Percentiles rank a stretch among this genome's conserved stretches.
These are phyloP conservation scores for Chrysogorgia sp. DNA, from an alignment of 92 coral and sea anemone genomes.

Conservation along the genomic window DNA sequence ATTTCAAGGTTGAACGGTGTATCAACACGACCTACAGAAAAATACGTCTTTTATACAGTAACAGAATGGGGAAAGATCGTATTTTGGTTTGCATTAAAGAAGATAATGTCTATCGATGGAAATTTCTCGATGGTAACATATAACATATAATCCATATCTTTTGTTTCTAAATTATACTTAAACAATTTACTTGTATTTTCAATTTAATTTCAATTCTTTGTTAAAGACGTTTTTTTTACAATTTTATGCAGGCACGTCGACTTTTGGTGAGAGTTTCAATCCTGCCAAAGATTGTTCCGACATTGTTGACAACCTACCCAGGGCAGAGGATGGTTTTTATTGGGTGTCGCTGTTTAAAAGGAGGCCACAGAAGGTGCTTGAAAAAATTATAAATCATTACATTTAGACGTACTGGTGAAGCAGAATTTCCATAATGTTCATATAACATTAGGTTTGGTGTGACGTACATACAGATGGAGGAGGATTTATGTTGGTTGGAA, in stretches of 20 bases:
- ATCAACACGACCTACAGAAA: not conserved
- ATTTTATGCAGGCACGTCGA: not conserved
- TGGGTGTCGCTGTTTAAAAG: not conserved
- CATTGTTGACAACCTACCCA: conserved; percentile 2
- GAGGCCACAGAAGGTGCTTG: not conserved
- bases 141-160: no score
- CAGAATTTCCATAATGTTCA: not conserved
- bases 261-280: conserved; percentile 10
- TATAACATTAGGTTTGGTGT: not conserved
- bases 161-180: no score
- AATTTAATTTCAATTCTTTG: no score
- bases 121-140: not conserved
- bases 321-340: conserved; percentile 28
- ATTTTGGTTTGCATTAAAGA: not conserved
- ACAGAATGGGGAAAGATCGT: not conserved
- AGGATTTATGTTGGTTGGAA: conserved; percentile 10
- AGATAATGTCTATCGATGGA: not conserved
- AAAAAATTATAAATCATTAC: no score
- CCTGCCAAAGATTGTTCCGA: conserved; percentile 20
- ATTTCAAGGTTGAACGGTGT: not conserved
- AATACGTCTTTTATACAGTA: not conserved
- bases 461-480: conserved; percentile 19
- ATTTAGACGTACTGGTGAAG: no score
- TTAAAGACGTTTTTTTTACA: no score
- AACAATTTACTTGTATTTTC: no score